Conservation (phyloP, 1,140 invertebrate genomes). For the Delia radicum region DNA sequence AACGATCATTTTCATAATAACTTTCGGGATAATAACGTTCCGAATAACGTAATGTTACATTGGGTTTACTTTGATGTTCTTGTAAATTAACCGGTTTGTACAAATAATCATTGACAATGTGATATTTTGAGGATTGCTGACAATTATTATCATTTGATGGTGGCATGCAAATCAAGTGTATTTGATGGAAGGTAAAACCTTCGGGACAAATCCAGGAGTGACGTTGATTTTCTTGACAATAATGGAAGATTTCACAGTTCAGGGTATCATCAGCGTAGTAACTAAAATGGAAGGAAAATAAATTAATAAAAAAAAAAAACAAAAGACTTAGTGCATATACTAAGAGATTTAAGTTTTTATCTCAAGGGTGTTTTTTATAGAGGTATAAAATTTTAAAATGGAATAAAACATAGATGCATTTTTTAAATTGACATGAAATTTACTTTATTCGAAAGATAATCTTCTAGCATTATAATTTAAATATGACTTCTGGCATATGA, state of each 20-base stretch:
- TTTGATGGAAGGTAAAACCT: constrained; percentile 90
- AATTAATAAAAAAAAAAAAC: neutral
- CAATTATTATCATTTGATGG: constrained; percentile 86
- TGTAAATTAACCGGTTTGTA: constrained; percentile 85
- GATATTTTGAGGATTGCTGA: constrained; percentile 83
- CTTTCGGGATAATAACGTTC: constrained; percentile 79
- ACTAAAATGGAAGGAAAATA: constrained; percentile 31
- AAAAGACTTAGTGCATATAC: too few species aligned
- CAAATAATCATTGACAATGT: constrained; percentile 90
- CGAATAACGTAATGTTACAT: constrained; percentile 74
- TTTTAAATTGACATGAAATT: too few species aligned
- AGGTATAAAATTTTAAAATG: too few species aligned
- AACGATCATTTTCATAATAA: constrained; percentile 70
- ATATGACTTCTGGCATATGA: too few species aligned
- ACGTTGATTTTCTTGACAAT: constrained; percentile 85
- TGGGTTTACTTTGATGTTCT: constrained; percentile 76
- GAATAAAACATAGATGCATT: too few species aligned
- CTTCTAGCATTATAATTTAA: too few species aligned
- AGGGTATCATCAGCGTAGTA: constrained; percentile 90
- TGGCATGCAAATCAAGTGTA: constrained; percentile 91
- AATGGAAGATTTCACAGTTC: constrained; percentile 90
- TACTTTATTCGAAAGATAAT: too few species aligned
- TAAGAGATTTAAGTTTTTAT: neutral
- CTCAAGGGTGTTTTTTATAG: too few species aligned
- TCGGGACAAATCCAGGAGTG: constrained; percentile 93